Evolutionary conservation across 35 echinoderm and acorn worm genomes (phyloP), one percentile per base, ranked within the genome.

Genomic region (Apostichopus parvimensis): DNA sequence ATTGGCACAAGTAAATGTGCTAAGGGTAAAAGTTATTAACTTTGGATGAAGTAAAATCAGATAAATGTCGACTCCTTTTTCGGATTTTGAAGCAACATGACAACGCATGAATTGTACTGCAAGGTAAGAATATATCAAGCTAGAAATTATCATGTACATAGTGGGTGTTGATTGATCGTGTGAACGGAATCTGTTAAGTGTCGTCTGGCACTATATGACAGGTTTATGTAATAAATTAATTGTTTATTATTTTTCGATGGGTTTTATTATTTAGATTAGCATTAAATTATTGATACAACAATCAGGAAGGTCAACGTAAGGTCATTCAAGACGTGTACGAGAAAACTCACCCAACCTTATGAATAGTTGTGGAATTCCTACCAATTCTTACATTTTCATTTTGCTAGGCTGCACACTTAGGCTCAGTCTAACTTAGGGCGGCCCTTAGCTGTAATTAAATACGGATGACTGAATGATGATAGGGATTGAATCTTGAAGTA

Each of bases 141-240:
- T 45, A 45, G 34, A 45, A 45, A 45, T 45, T 4, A 45, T 4
- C 2, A 24, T 75, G 71, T 75, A 18, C 15, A 75, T 20, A 0
- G 71, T 75, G 71, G 71, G 17, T 75, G 71, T 75, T 75, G 71
- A 75, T 75, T 75, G 71, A 75, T 75, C 6, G 17, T 75, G 71
- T 75, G 21, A 75, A n/a, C 71, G 14, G 11, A 75, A 75, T 75
- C 71, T 75, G 71, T 20, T 7, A 18, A 68, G 11, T 75, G 71
- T 20, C 71, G 71, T n/a, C 14, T n/a, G 71, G n/a, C 17, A 75
- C 13, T 45, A 45, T 61, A 12, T 12, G 8, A 61, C 58, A 12
- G 12, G 12, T 12, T 61, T 61, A 61, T 12, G 12, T 61, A 0
- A 61, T 61, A 61, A 61, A 61, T 61, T 61, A 61, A 61, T 61